Evolutionary conservation across 2,113 vertebrate genomes (phyloP), one percentile per base, ranked within the genome.

Genomic region (Perca schrenkii): DNA sequence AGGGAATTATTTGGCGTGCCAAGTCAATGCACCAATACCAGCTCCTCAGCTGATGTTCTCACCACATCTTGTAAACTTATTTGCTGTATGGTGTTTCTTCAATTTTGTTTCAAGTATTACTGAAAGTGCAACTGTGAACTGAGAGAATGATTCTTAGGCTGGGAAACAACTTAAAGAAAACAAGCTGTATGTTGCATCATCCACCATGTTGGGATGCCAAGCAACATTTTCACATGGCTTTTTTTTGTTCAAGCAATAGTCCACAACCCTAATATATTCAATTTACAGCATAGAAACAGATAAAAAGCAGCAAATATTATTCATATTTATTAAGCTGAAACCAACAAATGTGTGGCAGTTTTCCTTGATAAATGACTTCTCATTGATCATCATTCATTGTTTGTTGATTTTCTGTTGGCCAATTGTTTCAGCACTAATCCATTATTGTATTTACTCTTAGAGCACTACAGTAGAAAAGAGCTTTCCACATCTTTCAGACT

Each of bases 1-100:
- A 75, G 77, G 22, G 58, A 87, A 87, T 90, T 86, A 89, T 84
- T 85, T 81, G 80, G 77, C 75, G 52, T 84, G 85, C 91, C 58
- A 83, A 82, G 81, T 90, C 77, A 75, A 16, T 40, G 50, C 50
- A 54, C 12, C 50, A 54, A 46, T 2, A 49, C 57, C 63, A 70
- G 46, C 54, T 21, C 63, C n/a, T 36, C 54, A 64, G 75, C 82
- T 85, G 62, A 87, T 67, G 57, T 85, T 82, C 76, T 80, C 81
- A 73, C 72, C 75, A 47, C 34, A 52, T 77, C 50, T 31, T 22
- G 17, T 43, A 21, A 52, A 65, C 60, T 43, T 62, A 17, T 81
- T 57, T 74, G 47, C 81, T 19, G 15, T 19, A 3, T 21, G 22
- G 21, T 10, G 47, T 66, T 22, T 62, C 49, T 64, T 83, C 21